Base-by-base conservation (phyloP, 2,888 invertebrate species). In the Oxycera nigricornis region DNA sequence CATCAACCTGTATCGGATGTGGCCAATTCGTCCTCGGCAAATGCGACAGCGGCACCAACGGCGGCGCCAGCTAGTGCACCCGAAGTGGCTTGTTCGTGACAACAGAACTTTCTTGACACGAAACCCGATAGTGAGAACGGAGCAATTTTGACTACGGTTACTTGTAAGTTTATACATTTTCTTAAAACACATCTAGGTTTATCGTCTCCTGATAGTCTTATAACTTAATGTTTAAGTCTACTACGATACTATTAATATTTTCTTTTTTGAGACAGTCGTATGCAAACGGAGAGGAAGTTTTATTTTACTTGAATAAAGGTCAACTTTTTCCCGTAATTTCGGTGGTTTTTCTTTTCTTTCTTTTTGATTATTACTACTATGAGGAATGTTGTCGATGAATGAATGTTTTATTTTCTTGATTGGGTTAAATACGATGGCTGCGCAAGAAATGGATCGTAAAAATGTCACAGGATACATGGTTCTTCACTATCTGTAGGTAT, bases 51-150 rank as follows among this genome's bases (percentile, higher is more conserved):
- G 75, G 73, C 77, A 41, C 41, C 77, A 59, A 74, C 80, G 55
- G 52, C 77, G 50, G 74, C 81, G 57, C 46, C 55, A 55, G 78
- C 77, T 76, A 73, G 80, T 65, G 79, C 82, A 77, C 77, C 84
- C 65, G 85, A 85, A 79, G 84, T 85, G 52, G 84, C 83, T 62
- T 85, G 85, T 75, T 85, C 85, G 84, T 85, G 85, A 85, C 85
- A 82, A 82, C 81, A 80, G 79, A 35, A 57, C 75, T 57, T 61
- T 75, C 73, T 73, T 46, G 75, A 65, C 72, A 50, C 39, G 14
- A 59, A 59, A 41, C 52, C 52, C 52, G 50, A 59, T n/a, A 61
- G 73, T 52, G 78, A 78, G 35, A 75, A 75, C 61, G 79, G 80
- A 77, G 75, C 81, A 77, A 78, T 82, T 79, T 81, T 83, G 79